Evolutionary conservation across 2,888 invertebrate species (phyloP).

Genomic region (Timema podura): DNA sequence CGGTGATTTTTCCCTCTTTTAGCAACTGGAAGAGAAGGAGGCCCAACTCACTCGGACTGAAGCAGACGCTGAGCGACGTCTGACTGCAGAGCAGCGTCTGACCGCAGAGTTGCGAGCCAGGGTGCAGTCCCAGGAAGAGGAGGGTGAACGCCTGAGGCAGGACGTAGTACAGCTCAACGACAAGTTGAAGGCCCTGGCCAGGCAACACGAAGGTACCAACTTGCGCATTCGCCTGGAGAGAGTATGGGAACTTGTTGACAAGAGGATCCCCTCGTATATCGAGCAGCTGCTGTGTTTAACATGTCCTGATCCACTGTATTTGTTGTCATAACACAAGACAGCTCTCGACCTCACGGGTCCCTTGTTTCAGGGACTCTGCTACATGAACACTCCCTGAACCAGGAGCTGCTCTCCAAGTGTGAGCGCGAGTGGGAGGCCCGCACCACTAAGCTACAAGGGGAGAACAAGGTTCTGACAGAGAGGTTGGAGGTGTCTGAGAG

Average conservation of each 20-base stretch:
- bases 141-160: not conserved
- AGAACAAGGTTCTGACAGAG: not conserved
- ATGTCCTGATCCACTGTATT: too few relatives aligned
- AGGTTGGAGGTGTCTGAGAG: conserved; percentile 4
- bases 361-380: conserved; percentile 11
- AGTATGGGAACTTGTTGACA: too few relatives aligned
- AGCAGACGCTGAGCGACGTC: conserved; percentile 8
- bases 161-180: conserved; percentile 8
- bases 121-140: not conserved
- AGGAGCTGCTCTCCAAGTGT: conserved; percentile 5
- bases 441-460: not conserved
- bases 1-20: not conserved
- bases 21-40: conserved; percentile 15
- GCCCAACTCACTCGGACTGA: not conserved
- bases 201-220: too few relatives aligned
- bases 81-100: not conserved
- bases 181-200: conserved; percentile 2
- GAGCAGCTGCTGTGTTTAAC: too few relatives aligned
- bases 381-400: conserved; percentile 8
- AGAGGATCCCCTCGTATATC: too few relatives aligned
- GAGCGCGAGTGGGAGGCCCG: not conserved
- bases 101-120: not conserved
- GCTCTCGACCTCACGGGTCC: not conserved
- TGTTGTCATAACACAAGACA: too few relatives aligned
- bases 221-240: too few relatives aligned